These are phyloP conservation scores for Centruroides sculpturatus DNA, from an alignment of 1,140 invertebrate species.

Conservation along the genomic window DNA sequence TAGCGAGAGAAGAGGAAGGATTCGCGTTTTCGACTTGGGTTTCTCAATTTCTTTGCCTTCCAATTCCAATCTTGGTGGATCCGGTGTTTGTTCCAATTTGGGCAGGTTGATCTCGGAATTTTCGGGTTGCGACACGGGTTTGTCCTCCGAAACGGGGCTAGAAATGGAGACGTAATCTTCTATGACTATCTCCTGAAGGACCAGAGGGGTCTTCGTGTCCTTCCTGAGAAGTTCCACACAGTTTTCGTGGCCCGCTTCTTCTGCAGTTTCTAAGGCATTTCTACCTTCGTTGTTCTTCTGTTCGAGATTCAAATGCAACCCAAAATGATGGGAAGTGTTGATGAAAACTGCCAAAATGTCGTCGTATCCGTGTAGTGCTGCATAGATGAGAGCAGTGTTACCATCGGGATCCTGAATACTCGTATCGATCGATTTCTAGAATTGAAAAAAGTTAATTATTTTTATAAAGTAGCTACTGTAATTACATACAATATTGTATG, in stretches of 20 bases:
- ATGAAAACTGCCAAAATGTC: slow-evolving; percentile 12
- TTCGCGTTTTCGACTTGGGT: too few species aligned
- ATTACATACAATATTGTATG: too few species aligned
- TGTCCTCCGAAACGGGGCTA: too few species aligned
- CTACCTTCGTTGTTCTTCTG: slow-evolving; percentile 12
- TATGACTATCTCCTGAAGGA: too few species aligned
- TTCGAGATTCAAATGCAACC: slow-evolving; percentile 2
- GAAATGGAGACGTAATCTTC: too few species aligned
- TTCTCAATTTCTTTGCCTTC: too few species aligned
- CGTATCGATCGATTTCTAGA: slow-evolving; percentile 16
- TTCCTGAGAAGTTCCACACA: slow-evolving; percentile 7
- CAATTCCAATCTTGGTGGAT: too few species aligned
- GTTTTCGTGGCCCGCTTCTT: slow-evolving; percentile 2
- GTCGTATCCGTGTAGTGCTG: slow-evolving; percentile 11
- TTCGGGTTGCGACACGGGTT: too few species aligned
- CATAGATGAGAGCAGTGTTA: slow-evolving; percentile 22
- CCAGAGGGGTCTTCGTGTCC: background rate
- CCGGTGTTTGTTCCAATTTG: too few species aligned
- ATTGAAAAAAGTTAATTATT: background rate
- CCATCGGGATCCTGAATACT: slow-evolving; percentile 20
- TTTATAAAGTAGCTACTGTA: too few species aligned
- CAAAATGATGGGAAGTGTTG: slow-evolving; percentile 3
- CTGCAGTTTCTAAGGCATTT: slow-evolving; percentile 11
- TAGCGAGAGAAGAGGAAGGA: too few species aligned
- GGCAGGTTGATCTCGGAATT: too few species aligned